Base-by-base conservation (phyloP, 1,140 invertebrate genomes). In the Lucilia cuprina region DNA sequence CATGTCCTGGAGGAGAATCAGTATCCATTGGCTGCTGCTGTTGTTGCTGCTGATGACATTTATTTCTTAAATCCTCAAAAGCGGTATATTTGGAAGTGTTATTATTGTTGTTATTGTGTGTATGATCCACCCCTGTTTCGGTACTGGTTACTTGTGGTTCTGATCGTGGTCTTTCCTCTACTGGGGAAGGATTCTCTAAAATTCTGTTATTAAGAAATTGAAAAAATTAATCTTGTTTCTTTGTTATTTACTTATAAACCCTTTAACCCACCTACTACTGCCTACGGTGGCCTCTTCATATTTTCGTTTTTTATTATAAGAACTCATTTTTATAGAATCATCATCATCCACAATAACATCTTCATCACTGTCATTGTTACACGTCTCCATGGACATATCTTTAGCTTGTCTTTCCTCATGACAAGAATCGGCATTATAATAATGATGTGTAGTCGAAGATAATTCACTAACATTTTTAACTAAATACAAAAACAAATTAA, bases 301-400 rank as follows among this genome's bases (percentile, higher is more conserved):
- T 17, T 89, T 86, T 2, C 89, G 87, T 74, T 90, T 86, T 41
- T 84, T 84, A 13, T 30, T 30, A 65, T 70, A 80, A n/a, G 49
- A 75, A 35, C 87, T 84, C 85, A 90, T 83, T 86, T 90, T 90
- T 82, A 89, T 87, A 7, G 88, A 87, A 77, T 90, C 89, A 84
- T 91, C 89, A 65, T 91, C 89, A 65, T 91, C 89, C 9, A 91
- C 89, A 87, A 91, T 90, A 65, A 91, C 88, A 84, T 91, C 89
- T 86, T 91, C 89, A 60, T 91, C 89, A 86, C 89, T 91, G 70
- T 91, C 89, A 77, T 91, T 90, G 84, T 91, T 90, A 60, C 89
- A 89, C 78, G 87, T 89, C 49, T 89, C 88, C 87, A 89, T 89
- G 84, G 77, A 87, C 86, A 89, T 86, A 60, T 89, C 89, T 86